Evolutionary conservation across 2,888 invertebrate genomes (phyloP), one percentile per base, ranked within the genome.

Genomic region (Ennomos fuscantarius): DNA sequence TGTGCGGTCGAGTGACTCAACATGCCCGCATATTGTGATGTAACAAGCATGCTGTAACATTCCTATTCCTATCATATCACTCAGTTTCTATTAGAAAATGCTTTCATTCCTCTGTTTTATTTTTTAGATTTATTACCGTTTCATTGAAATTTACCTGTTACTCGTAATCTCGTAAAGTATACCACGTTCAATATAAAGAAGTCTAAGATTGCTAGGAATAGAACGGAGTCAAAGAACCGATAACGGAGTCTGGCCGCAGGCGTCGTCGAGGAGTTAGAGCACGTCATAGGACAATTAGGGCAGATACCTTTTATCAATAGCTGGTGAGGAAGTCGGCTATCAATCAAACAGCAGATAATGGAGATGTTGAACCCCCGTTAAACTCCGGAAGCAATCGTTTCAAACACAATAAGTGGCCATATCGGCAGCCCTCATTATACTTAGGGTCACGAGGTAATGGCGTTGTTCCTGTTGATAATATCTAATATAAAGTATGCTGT

Each of bases 301-400:
- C 81, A 78, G 72, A 78, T 74, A 78, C 76, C 74, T 78, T 78
- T 79, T 78, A 80, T 78, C 74, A 76, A 72, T 69, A 64, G 69
- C 66, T 69, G 65, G 70, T 66, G 74, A 86, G 86, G 88, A 89
- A 83, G 87, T 81, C 73, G 72, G 80, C 84, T 86, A 89, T 90
- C 89, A 88, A 89, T 89, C 89, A 88, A 80, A 78, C 66, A 72
- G 65, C 70, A 81, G 82, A 87, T 89, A 87, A 89, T 85, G 72
- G 82, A 82, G 82, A 85, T 82, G 82, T 84, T 84, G 84, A 86
- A 83, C 83, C 79, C 81, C 79, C 66, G 71, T 79, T 79, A 81
- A 78, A 73, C 70, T 72, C 78, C 84, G 86, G 88, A 87, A 83
- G 76, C 78, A 77, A 73, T 73, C 77, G 78, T 81, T 76, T 69